Base-by-base conservation (phyloP, 2,797 vertebrate species). In the Poeciliopsis presidionis region DNA sequence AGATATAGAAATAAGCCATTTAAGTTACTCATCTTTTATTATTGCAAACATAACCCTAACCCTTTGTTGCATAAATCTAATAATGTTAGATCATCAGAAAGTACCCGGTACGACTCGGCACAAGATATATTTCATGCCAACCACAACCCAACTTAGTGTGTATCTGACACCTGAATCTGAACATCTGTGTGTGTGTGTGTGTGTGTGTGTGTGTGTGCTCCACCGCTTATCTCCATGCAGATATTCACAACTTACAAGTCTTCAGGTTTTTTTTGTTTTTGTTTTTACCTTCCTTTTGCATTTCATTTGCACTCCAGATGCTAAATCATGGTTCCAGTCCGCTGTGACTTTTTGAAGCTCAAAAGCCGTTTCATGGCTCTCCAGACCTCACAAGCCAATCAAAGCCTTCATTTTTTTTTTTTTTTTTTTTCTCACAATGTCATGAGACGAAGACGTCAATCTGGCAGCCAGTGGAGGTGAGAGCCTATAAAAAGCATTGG, bases 401-500 rank as follows among this genome's bases (percentile, higher is more conserved):
- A 79, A 5, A 1, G n/a, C 75, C 69, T 79, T 83, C 76, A 57
- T 67, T 79, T 81, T 85, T 57, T 13, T 39, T 39, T 36, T 36
- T 4, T 25, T 18, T 49, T 59, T 30, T 28, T 61, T 75, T 72
- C 73, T 75, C 74, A 75, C 74, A 25, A 43, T 88, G 85, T 87
- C 81, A 88, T 3, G 49, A 53, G 65, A 61, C 67, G 80, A 81
- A 79, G 57, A 88, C 79, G 83, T 80, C 88, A 87, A 92, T 93
- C 83, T 87, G 88, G 33, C 74, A 70, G 80, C 73, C 47, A 30
- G 76, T 74, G 5, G 46, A 78, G 76, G 73, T 81, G 78, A 78
- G 74, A 2, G 16, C 3, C 86, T 87, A 89, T 84, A 89, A 91
- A 91, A 89, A 90, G 82, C 22, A 1, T 5, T 81, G 83, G 81